Evolutionary conservation across 2,113 vertebrate genomes (phyloP).

Genomic region (Leucopsar rothschildi): DNA sequence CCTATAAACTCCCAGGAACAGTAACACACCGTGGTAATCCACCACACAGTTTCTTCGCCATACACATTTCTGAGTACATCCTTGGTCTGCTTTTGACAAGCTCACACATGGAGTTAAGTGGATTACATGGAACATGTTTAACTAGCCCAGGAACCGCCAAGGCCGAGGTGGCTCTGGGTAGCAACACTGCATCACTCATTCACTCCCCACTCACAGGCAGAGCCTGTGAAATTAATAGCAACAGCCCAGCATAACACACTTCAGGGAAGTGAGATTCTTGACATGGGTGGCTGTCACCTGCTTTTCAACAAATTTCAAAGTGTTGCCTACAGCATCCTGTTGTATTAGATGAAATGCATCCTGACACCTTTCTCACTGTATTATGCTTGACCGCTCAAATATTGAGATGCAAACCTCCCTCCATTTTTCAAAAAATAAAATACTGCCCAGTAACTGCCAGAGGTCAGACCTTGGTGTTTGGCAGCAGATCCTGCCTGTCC

Average conservation of each 20-base stretch:
- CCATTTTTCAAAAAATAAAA: background rate
- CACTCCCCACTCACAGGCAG: background rate
- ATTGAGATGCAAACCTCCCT: background rate
- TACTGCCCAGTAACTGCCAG: background rate
- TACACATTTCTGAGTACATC: background rate
- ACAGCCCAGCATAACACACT: background rate
- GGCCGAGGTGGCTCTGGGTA: background rate
- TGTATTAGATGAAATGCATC: slow-evolving; percentile 36
- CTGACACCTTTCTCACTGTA: slow-evolving; percentile 39
- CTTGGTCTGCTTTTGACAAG: slow-evolving; percentile 35
- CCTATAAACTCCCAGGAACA: background rate
- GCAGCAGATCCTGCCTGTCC: background rate
- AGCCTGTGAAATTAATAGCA: slow-evolving; percentile 44
- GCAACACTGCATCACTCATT: background rate
- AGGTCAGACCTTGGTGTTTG: background rate
- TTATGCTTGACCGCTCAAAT: background rate
- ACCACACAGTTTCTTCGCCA: background rate
- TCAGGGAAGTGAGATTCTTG: slow-evolving; percentile 12
- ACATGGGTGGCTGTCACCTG: slow-evolving; percentile 57
- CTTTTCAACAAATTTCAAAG: slow-evolving; percentile 50
- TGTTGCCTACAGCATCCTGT: slow-evolving; percentile 44
- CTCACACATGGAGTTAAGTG: slow-evolving; percentile 53
- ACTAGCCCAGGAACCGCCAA: slow-evolving; percentile 37
- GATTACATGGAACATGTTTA: slow-evolving; percentile 43
- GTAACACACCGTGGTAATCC: background rate